Conservation (phyloP, 1,140 invertebrate genomes). For the Lithobius niger region DNA sequence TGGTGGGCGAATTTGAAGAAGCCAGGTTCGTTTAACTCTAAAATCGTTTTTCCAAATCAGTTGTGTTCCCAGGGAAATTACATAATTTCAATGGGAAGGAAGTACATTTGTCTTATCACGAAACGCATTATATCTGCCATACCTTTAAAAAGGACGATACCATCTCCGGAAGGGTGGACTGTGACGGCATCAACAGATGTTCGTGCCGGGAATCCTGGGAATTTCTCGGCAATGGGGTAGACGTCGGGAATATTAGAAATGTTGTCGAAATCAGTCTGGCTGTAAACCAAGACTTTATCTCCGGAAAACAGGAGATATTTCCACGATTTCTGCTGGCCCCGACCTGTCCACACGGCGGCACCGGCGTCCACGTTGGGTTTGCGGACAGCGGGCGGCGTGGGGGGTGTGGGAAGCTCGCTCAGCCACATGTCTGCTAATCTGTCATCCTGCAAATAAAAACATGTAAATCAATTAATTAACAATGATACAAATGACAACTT, state of each 20-base stretch:
- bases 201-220: constrained; percentile 6
- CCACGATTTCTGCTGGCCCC: not conserved
- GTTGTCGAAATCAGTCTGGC: constrained; percentile 4
- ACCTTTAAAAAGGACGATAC: constrained; percentile 10
- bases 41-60: too few relatives aligned
- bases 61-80: too few relatives aligned
- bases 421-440: constrained; percentile 8
- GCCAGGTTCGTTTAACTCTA: too few relatives aligned
- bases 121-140: too few relatives aligned
- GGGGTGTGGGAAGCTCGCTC: constrained; percentile 4
- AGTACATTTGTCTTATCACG: too few relatives aligned
- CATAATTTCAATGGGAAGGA: too few relatives aligned
- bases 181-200: constrained; percentile 9
- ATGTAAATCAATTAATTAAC: too few relatives aligned
- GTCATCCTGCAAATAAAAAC: too few relatives aligned
- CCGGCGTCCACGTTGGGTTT: constrained; percentile 9
- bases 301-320: constrained; percentile 6
- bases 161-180: constrained; percentile 10
- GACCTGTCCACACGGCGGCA: not conserved
- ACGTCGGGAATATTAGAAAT: constrained; percentile 9
- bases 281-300: constrained; percentile 7
- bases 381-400: constrained; percentile 5
- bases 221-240: constrained; percentile 1
- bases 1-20: too few relatives aligned
- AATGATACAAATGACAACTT: too few relatives aligned